Evolutionary conservation across 2,888 invertebrate genomes (phyloP), one percentile per base, ranked within the genome.

Genomic region (Campopleginae sp.): DNA sequence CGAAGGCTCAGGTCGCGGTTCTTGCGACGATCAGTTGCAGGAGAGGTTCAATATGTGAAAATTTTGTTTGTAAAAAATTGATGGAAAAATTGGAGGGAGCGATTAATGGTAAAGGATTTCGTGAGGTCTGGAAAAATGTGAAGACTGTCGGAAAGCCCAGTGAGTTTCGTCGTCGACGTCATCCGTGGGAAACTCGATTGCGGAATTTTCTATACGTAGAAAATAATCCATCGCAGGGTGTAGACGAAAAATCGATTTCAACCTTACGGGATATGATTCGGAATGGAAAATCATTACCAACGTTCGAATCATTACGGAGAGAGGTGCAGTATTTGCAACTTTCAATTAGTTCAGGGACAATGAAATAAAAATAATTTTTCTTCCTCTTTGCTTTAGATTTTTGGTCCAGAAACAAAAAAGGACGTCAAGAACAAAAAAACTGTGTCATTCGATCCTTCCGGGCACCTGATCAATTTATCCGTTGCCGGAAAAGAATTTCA

Each of bases 11-110:
- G 31, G 75, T 85, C 7, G 79, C 61, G 3, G 70, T 83, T 42
- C 76, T 86, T 33, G 83, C 84, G 0, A 80, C 84, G 2, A 75
- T 72, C 0, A 74, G 46, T 8, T 86, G 86, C 76, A 54, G 17
- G 46, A 12, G 48, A 42, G 68, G 54, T 66, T 77, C 74, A 31
- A 58, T 84, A 19, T 86, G 86, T 54, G 48, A 44, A 23, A 77
- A 83, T 77, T 86, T 84, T 19, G 10, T 71, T 54, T 86, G 86
- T 48, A 27, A 75, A 31, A 51, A 23, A 63, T 63, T 27, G 46
- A 17, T 54, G 12, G 65, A 77, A 44, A 31, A 48, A 12, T 17
- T 8, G 31, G 42, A 46, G n/a, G 6, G 8, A n/a, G 12, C 27
- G 10, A 61, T n/a, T 0, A 19, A 19, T 4, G 12, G 31, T 19